A percentile compares a stretch with the other conserved stretches of the same genome.
These are phyloP conservation scores for Megalonaias nervosa DNA, from an alignment of 1,140 invertebrate species.

Conservation along the genomic window DNA sequence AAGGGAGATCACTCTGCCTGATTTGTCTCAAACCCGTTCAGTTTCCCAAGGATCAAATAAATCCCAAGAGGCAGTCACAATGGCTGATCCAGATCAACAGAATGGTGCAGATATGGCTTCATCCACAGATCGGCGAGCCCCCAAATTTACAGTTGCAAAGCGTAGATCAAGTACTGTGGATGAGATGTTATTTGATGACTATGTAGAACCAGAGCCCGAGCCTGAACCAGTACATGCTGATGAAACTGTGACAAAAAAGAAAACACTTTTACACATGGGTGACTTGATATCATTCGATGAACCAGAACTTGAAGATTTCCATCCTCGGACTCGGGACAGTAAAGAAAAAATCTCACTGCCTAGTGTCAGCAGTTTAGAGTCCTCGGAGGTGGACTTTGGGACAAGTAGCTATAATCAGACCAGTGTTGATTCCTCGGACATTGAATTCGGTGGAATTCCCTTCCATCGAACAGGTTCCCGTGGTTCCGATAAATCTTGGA, in stretches of 20 bases:
- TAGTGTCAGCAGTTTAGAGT: conserved; percentile 45
- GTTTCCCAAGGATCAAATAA: too few species aligned
- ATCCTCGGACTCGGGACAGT: conserved; percentile 18
- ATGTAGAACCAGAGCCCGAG: conserved; percentile 48
- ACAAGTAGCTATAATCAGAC: conserved; percentile 56
- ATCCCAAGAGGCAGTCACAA: too few species aligned
- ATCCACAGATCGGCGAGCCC: conserved; percentile 26
- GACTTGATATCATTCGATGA: conserved; percentile 67
- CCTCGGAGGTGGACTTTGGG: conserved; percentile 40
- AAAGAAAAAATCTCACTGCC: conserved; percentile 4
- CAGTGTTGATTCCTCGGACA: conserved; percentile 77
- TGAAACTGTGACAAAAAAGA: conserved; percentile 21
- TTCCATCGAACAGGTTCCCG: conserved; percentile 75
- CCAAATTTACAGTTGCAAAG: conserved; percentile 51
- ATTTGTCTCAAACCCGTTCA: too few species aligned
- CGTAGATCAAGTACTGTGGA: conserved; percentile 65
- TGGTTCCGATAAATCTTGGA: conserved; percentile 82
- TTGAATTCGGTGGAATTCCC: conserved; percentile 60
- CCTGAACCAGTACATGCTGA: conserved; percentile 30
- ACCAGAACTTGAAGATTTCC: conserved; percentile 32
- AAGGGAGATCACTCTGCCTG: too few species aligned
- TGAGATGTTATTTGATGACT: conserved; percentile 68
- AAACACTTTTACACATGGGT: conserved; percentile 50
- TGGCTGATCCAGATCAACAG: too few species aligned
- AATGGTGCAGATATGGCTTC: too few species aligned